Evolutionary conservation across 1,140 invertebrate species (phyloP).

Genomic region (Drosophila pectinifera): DNA sequence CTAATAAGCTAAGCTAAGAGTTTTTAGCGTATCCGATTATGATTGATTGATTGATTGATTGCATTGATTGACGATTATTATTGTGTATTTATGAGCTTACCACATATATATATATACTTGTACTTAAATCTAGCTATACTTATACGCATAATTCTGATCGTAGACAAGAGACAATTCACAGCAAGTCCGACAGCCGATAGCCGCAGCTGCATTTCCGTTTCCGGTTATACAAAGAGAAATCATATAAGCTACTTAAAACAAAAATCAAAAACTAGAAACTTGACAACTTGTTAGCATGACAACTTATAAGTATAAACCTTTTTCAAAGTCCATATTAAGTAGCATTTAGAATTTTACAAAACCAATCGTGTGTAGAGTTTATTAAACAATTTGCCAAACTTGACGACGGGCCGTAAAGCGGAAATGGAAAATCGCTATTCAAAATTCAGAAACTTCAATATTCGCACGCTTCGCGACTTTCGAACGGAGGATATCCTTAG

Average conservation of each 20-base stretch:
- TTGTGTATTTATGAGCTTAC: conserved; percentile 78
- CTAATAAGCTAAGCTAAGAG: conserved; percentile 59
- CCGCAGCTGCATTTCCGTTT: conserved; percentile 50
- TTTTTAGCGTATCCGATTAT: conserved; percentile 68
- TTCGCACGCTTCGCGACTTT: conserved; percentile 63
- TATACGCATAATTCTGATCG: conserved; percentile 42
- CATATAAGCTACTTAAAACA: conserved; percentile 37
- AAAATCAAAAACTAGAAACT: conserved; percentile 10
- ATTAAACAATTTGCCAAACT: conserved; percentile 74
- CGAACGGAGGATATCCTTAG: conserved; percentile 10
- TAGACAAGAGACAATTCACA: conserved; percentile 42
- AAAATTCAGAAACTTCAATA: conserved; percentile 31
- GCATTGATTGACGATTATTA: conserved; percentile 67
- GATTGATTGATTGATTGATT: conserved; percentile 62
- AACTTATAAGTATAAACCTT: conserved; percentile 53
- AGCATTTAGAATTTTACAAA: conserved; percentile 70
- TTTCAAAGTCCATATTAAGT: conserved; percentile 79
- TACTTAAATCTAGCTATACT: conserved; percentile 46
- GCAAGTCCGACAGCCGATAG: conserved; percentile 22
- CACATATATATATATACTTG: conserved; percentile 51
- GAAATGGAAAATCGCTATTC: conserved; percentile 17
- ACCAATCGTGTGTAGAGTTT: conserved; percentile 60
- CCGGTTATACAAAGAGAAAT: conserved; percentile 31
- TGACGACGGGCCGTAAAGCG: conserved; percentile 29
- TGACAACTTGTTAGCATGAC: conserved; percentile 12